phyloP scores from a whole-genome alignment of 1,140 invertebrate species.

The Sinella curviseta region DNA sequence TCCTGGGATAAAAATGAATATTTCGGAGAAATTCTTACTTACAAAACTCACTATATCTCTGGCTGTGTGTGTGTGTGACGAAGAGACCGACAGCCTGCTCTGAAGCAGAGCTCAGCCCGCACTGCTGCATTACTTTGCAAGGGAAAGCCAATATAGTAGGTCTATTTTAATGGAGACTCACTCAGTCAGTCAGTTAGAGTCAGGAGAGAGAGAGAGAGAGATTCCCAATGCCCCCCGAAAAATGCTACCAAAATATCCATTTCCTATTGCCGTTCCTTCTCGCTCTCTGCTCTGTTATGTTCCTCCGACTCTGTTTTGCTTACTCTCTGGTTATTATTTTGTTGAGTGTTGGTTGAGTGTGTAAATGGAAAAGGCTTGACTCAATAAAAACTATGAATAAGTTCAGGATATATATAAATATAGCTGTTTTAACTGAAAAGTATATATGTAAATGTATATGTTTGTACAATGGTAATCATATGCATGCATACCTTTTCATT shows the following conservation, averaged over 20 bases:
- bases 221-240: not conserved
- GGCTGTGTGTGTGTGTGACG: not conserved
- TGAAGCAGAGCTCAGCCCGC: constrained; percentile 1
- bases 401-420: too few species aligned
- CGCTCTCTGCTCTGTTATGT: too few species aligned
- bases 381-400: too few species aligned
- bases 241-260: not conserved
- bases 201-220: too few species aligned
- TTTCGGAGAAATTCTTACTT: not conserved
- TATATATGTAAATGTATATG: too few species aligned
- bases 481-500: not conserved
- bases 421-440: too few species aligned
- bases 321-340: too few species aligned
- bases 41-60: not conserved
- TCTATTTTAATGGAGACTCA: not conserved
- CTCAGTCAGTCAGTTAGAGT: not conserved
- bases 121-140: not conserved
- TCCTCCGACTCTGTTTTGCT: not conserved
- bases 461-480: too few species aligned
- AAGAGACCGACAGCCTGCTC: not conserved
- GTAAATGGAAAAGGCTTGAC: too few species aligned
- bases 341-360: too few species aligned
- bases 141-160: not conserved
- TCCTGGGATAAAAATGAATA: not conserved
- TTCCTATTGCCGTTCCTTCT: too few species aligned